Evolutionary conservation across 1,140 invertebrate genomes (phyloP).

Genomic region (Solenopsis invicta): DNA sequence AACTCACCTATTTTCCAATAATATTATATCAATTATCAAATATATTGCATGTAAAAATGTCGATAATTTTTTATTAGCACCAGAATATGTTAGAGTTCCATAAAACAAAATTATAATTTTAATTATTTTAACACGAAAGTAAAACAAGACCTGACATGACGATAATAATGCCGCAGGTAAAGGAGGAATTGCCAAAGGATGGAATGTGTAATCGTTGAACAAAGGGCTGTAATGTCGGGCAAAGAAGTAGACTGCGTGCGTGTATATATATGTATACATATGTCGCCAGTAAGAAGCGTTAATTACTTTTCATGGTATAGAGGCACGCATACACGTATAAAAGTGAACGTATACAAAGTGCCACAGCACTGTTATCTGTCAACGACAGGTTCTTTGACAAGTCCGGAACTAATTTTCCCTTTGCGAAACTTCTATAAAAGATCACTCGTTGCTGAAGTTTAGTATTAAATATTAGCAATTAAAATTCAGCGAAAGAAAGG

Average conservation of each 20-base stretch:
- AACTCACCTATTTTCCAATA: background rate
- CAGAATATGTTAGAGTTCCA: background rate
- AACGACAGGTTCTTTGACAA: constrained; percentile 8
- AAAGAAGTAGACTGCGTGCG: background rate
- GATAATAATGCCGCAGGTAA: background rate
- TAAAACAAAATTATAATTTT: background rate
- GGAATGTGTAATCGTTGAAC: constrained; percentile 22
- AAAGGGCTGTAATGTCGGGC: constrained; percentile 10
- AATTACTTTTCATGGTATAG: constrained; percentile 64
- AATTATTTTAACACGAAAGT: background rate
- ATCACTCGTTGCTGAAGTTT: background rate
- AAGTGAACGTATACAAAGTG: background rate
- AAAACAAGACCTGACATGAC: background rate
- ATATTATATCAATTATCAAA: background rate
- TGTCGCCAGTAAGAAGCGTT: constrained; percentile 43
- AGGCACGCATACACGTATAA: background rate
- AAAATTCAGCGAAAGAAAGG: background rate
- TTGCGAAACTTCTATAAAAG: constrained; percentile 14
- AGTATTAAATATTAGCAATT: constrained; percentile 9
- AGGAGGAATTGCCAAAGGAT: constrained; percentile 24
- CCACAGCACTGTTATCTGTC: background rate
- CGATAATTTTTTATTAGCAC: background rate
- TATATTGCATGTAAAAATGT: background rate
- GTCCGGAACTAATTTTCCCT: background rate
- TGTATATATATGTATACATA: constrained; percentile 3